Evolutionary conservation across 2,797 vertebrate genomes (phyloP).

Genomic region (Acanthopagrus latus): DNA sequence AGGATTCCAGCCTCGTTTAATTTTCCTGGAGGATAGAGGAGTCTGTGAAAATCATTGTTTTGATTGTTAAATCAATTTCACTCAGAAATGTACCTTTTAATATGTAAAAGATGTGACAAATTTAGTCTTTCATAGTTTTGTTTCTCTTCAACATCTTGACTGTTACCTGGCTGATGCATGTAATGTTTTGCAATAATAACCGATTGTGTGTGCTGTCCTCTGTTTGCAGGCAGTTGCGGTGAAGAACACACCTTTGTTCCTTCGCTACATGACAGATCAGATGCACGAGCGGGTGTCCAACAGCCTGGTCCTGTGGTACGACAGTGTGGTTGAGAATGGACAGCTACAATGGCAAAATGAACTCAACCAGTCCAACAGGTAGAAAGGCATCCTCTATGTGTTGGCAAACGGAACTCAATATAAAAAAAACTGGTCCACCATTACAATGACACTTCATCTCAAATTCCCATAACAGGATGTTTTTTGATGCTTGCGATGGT

Average conservation of each 20-base stretch:
- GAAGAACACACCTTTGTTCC: slow-evolving; percentile 85
- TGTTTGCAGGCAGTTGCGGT: slow-evolving; percentile 80
- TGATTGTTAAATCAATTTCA: too few species aligned
- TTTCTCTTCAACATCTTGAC: background rate
- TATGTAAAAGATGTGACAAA: too few species aligned
- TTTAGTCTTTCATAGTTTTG: background rate
- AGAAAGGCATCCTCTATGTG: background rate
- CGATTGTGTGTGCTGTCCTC: background rate
- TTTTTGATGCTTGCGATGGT: slow-evolving; percentile 93
- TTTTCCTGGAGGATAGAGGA: too few species aligned
- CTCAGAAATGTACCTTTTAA: too few species aligned
- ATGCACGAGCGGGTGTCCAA: slow-evolving; percentile 85
- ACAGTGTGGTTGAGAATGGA: slow-evolving; percentile 89
- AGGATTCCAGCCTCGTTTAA: too few species aligned
- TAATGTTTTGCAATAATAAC: background rate
- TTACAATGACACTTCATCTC: background rate
- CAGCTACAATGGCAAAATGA: slow-evolving; percentile 93
- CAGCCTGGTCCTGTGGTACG: slow-evolving; percentile 94
- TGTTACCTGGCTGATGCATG: background rate
- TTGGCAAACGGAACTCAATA: background rate
- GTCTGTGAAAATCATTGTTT: too few species aligned
- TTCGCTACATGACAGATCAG: slow-evolving; percentile 87
- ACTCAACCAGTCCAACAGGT: slow-evolving; percentile 91
- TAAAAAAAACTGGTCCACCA: background rate
- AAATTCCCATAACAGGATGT: slow-evolving; percentile 81